Evolutionary conservation across 1,140 invertebrate species (phyloP), one percentile per base, ranked within the genome.

Genomic region (Acromyrmex heyeri): DNA sequence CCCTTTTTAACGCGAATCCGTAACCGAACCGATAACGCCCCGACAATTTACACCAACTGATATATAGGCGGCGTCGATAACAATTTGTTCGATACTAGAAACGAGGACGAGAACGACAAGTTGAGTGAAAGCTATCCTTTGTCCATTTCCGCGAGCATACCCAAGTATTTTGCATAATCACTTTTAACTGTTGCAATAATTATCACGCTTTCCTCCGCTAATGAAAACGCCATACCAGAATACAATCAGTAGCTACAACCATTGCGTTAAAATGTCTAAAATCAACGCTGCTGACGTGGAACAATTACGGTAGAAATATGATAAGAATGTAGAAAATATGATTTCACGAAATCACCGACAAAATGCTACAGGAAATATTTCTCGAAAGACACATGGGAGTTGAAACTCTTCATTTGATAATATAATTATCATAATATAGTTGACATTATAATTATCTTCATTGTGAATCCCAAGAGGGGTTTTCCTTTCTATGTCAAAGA

Each of bases 401-500:
- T 16, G 14, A 1, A 14, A 24, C 16, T 79, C 27, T 21, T 55
- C 30, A 65, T 70, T 59, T 14, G 55, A 83, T 48, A 50, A 83
- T 61, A 16, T 18, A 61, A 62, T 67, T 73, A 79, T 76, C 30
- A 8, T 38, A 38, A 38, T 38, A 38, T 8, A 38, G 34, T 38
- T 38, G 7, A 38, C 34, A 38, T 38, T 61, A 16, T 18, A 61
- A 62, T 67, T 73, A 79, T 76, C n/a, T 50, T 61, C 57, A 34
- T 75, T n/a, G 55, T 14, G 55, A 83, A 21, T 10, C 12, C 12
- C 38, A 30, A 5, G 64, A 10, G 65, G 67, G 59, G 81, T 91
- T 92, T 92, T 92, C 91, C 90, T 92, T 92, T 92, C 91, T 90
- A 91, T 92, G 91, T 92, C 91, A 91, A 92, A 92, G 91, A 92